These are phyloP conservation scores for Microctonus hyperodae DNA, from an alignment of 2,888 invertebrate genomes.

Conservation along the genomic window DNA sequence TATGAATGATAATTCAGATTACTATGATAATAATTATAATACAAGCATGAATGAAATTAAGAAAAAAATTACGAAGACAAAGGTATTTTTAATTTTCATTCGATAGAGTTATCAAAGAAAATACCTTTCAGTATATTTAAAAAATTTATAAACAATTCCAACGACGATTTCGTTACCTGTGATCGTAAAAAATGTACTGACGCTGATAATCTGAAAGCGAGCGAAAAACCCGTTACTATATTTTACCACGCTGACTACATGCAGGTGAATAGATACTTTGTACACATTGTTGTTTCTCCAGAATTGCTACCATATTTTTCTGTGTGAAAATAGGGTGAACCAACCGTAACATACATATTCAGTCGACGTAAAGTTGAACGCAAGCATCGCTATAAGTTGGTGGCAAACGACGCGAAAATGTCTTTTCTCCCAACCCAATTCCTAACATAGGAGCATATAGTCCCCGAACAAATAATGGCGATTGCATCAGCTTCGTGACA, in stretches of 20 bases:
- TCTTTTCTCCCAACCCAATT: conserved; percentile 11
- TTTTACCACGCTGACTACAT: conserved; percentile 15
- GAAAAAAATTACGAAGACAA: background rate
- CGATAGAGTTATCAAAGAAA: background rate
- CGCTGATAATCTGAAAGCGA: background rate
- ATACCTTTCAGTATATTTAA: background rate
- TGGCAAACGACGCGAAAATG: conserved; percentile 43
- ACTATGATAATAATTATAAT: no score
- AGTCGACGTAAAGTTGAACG: conserved; percentile 26
- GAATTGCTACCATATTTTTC: conserved; percentile 28
- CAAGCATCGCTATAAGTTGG: conserved; percentile 38
- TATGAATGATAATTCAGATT: no score
- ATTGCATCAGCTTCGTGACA: conserved; percentile 43
- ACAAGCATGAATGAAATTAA: background rate
- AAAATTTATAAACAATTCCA: background rate
- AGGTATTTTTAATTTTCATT: background rate
- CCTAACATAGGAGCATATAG: conserved; percentile 33
- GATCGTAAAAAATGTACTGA: background rate
- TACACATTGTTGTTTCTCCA: conserved; percentile 26
- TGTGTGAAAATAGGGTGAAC: background rate
- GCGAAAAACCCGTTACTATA: background rate
- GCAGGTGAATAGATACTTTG: background rate
- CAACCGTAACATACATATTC: conserved; percentile 35
- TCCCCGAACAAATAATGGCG: conserved; percentile 44
- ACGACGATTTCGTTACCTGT: background rate